A percentile compares a stretch with the other conserved stretches of the same genome.
Conservation (phyloP, 2,113 vertebrate genomes). For the Anguilla japonica region DNA sequence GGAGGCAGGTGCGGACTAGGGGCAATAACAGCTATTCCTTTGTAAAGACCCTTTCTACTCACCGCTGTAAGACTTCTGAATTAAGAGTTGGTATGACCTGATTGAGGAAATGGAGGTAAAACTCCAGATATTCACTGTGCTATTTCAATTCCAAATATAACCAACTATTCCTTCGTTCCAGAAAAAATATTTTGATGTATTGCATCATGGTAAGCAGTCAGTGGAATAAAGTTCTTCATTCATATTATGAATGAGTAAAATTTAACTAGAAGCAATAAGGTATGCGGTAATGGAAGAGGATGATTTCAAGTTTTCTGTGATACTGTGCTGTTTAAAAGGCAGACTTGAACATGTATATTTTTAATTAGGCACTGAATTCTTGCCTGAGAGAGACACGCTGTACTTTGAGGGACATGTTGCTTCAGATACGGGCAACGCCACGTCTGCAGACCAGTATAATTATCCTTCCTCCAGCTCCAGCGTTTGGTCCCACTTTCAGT, state of each 20-base stretch:
- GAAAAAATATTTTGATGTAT: neutral
- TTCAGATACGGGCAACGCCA: conserved; percentile 48
- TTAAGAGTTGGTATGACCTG: conserved; percentile 49
- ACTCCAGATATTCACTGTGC: conserved; percentile 44
- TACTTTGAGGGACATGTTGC: conserved; percentile 39
- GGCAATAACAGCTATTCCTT: conserved; percentile 48
- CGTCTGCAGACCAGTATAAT: conserved; percentile 52
- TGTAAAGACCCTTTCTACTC: conserved; percentile 50
- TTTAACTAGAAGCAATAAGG: neutral
- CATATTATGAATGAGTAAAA: neutral
- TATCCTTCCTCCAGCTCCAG: conserved; percentile 47
- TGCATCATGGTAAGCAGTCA: neutral
- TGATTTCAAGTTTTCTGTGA: neutral
- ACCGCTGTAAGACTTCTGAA: conserved; percentile 26
- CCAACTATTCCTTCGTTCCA: neutral
- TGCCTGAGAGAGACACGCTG: conserved; percentile 9
- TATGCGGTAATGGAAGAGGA: neutral
- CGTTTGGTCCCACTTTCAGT: conserved; percentile 33
- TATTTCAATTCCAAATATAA: conserved; percentile 43
- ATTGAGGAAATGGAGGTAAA: conserved; percentile 50
- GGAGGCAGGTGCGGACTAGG: conserved; percentile 33
- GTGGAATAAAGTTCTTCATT: neutral
- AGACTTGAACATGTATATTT: conserved; percentile 10
- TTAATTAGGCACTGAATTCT: conserved; percentile 37
- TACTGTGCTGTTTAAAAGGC: conserved; percentile 20